A percentile compares a stretch with the other conserved stretches of the same genome.
Evolutionary conservation across 92 coral and sea anemone genomes (phyloP).

Genomic region (Phenganax marumi): DNA sequence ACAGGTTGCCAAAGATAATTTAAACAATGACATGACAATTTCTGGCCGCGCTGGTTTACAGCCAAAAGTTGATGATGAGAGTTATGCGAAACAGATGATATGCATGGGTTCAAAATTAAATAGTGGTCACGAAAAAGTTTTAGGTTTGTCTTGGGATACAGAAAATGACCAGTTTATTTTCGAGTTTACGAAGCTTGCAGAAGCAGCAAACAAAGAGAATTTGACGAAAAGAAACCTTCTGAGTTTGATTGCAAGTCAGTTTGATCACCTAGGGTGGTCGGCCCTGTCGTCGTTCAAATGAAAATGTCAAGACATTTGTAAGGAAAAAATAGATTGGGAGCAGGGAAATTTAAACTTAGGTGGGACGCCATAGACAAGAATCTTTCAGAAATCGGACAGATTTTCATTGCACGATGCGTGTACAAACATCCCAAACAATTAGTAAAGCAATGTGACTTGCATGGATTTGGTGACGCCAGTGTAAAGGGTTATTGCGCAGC

Average conservation of each 20-base stretch:
- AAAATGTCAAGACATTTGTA: not conserved
- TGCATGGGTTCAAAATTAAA: too few relatives aligned
- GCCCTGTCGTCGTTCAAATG: not conserved
- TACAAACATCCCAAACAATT: constrained; percentile 40
- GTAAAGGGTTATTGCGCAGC: constrained; percentile 28
- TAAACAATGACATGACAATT: not conserved
- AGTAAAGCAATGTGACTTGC: constrained; percentile 41
- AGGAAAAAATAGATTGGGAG: not conserved
- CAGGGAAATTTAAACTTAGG: not conserved
- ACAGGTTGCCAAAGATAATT: not conserved
- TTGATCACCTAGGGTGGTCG: not conserved
- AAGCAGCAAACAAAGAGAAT: not conserved
- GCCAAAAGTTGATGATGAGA: too few relatives aligned
- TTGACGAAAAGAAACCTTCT: not conserved
- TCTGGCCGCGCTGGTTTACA: too few relatives aligned
- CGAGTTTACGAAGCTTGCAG: not conserved
- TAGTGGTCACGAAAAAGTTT: not conserved
- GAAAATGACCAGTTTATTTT: not conserved
- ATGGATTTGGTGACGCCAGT: constrained; percentile 59
- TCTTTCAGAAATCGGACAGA: constrained; percentile 19
- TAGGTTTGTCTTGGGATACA: constrained; percentile 22
- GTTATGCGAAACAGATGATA: too few relatives aligned
- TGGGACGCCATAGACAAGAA: constrained; percentile 37
- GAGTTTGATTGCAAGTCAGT: not conserved
- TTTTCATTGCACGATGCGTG: constrained; percentile 41